Percentiles rank a stretch among this genome's conserved stretches.
phyloP scores from a whole-genome alignment of 2,113 vertebrate species.

The Sinosuthora webbiana region DNA sequence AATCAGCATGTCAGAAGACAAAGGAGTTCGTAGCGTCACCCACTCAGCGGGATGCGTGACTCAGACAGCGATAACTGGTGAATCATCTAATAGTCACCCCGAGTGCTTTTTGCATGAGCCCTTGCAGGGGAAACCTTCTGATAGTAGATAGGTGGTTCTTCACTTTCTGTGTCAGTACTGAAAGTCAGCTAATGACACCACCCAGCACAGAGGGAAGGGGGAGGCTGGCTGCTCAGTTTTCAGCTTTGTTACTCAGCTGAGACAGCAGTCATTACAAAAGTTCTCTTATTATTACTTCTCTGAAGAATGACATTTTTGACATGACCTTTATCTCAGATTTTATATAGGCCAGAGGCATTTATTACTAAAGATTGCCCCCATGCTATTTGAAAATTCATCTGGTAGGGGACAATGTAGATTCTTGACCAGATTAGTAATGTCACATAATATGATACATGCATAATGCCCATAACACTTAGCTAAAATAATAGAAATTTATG shows the following conservation, averaged over 20 bases:
- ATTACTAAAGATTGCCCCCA: background rate
- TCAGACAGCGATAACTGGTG: slow-evolving; percentile 5
- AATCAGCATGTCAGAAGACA: background rate
- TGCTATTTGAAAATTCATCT: background rate
- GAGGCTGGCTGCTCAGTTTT: background rate
- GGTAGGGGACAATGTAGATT: background rate
- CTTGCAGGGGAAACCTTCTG: slow-evolving; percentile 20
- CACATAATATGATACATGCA: background rate
- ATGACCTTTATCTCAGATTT: background rate
- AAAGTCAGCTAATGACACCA: slow-evolving; percentile 12
- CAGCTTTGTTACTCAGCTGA: slow-evolving; percentile 8
- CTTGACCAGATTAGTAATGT: background rate
- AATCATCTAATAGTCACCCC: slow-evolving; percentile 14
- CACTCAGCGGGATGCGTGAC: slow-evolving; percentile 3
- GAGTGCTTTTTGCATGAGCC: background rate
- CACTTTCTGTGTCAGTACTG: background rate
- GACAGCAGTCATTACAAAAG: background rate
- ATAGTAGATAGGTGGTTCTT: background rate
- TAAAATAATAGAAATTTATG: background rate
- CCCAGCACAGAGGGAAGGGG: background rate
- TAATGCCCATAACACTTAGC: background rate
- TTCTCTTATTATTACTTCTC: background rate
- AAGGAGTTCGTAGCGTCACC: background rate
- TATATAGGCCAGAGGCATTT: background rate
- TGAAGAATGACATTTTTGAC: background rate